Evolutionary conservation across 2,797 vertebrate species (phyloP).

Genomic region (Acanthiza pusilla): DNA sequence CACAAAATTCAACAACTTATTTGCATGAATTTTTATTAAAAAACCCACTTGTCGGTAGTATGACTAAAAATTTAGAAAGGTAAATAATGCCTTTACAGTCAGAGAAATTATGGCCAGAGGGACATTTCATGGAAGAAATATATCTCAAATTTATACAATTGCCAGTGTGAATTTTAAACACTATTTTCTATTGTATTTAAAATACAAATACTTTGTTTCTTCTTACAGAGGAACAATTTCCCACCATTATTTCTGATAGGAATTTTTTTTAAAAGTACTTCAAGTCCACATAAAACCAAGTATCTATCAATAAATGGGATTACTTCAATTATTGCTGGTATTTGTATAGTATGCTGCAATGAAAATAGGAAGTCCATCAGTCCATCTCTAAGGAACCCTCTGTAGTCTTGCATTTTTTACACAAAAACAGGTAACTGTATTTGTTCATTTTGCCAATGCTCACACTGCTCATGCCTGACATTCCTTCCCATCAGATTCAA

Average conservation of each 20-base stretch:
- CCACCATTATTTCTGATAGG: background rate
- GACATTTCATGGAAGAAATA: background rate
- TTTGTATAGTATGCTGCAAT: background rate
- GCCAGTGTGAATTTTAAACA: background rate
- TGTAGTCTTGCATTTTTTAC: background rate
- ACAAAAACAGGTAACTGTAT: background rate
- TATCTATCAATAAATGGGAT: background rate
- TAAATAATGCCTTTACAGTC: background rate
- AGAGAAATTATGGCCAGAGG: background rate
- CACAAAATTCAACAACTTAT: background rate
- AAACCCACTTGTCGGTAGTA: rapidly evolving
- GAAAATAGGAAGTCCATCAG: background rate
- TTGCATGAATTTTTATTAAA: background rate
- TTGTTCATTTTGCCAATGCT: background rate
- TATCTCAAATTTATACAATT: background rate
- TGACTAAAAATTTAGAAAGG: background rate
- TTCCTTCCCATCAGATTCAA: background rate
- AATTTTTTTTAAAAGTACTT: background rate
- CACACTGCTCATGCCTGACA: background rate
- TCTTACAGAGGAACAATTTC: background rate
- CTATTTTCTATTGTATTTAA: background rate
- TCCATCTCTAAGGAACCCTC: background rate
- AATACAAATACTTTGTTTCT: background rate
- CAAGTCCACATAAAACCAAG: background rate
- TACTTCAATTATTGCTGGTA: background rate